These are phyloP conservation scores for Petrophora chlorosata DNA, from an alignment of 2,888 invertebrate species.

Conservation along the genomic window DNA sequence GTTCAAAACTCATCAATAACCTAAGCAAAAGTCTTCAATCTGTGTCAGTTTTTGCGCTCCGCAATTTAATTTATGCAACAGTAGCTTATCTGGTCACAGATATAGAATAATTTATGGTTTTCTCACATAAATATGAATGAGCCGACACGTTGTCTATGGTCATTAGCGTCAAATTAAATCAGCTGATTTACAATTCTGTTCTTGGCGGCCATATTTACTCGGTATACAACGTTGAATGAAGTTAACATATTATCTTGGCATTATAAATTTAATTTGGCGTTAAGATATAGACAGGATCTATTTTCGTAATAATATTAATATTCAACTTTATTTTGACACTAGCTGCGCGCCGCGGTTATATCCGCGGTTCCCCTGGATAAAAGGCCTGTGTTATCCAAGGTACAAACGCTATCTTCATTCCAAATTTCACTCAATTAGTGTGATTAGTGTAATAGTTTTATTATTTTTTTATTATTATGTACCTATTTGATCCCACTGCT, in stretches of 20 bases:
- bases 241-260: background rate
- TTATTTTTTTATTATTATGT: no score
- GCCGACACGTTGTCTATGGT: slow-evolving; percentile 31
- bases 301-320: no score
- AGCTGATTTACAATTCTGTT: slow-evolving; percentile 43
- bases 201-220: slow-evolving; percentile 5
- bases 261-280: slow-evolving; percentile 4
- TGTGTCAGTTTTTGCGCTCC: slow-evolving; percentile 3
- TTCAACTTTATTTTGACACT: no score
- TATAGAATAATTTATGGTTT: slow-evolving; percentile 19
- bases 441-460: no score
- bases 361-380: background rate
- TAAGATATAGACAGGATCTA: no score
- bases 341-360: background rate
- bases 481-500: no score
- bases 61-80: slow-evolving; percentile 14
- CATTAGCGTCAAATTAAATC: slow-evolving; percentile 48
- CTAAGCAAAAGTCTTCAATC: no score
- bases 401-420: no score
- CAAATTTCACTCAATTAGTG: no score
- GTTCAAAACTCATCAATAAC: no score
- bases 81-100: slow-evolving; percentile 13
- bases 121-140: slow-evolving; percentile 55
- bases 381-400: no score
- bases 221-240: slow-evolving; percentile 1